Evolutionary conservation across 2,797 vertebrate species (phyloP), one percentile per base, ranked within the genome.

Genomic region (Gymnothorax javanicus): DNA sequence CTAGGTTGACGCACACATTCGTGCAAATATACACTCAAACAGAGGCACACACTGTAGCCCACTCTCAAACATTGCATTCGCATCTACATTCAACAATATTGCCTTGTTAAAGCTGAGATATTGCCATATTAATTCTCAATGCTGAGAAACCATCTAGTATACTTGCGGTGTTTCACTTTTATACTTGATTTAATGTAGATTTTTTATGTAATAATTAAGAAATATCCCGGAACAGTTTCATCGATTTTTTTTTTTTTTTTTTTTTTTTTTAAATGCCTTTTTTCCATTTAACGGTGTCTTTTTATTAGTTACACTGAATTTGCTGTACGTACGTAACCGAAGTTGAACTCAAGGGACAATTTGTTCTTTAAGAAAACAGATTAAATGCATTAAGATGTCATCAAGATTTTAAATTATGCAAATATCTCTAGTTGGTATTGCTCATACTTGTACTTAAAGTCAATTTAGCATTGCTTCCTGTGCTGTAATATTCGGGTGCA

Each of bases 21-120:
- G 75, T 15, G 17, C 27, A 79, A 3, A 23, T 0, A 23, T 52
- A 56, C 27, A 54, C 12, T 43, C 82, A 87, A 20, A 17, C 81
- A 33, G 25, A 57, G 3, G 43, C 12, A 12, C 33, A 50, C 71
- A 75, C 13, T 5, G 9, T 2, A 43, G 54, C 17, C 20, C 20
- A n/a, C 71, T 12, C 71, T 15, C 4, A 54, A 1, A 54, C 75
- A 79, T 27, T 73, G 83, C 69, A 4, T 85, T 86, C n/a, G 67
- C 69, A 84, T 88, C 82, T 89, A 50, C 88, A 79, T 62, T 86
- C 86, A 86, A 57, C 87, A 89, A 91, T 90, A 90, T 89, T 91
- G 23, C 50, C 33, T 50, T 69, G 25, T 56, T 56, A 25, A 69
- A 17, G n/a, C 5, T 64, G 33, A 43, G 33, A 43, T 43, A 43